Conservation (phyloP, 2,888 invertebrate genomes). For the Anarsia innoxiella region DNA sequence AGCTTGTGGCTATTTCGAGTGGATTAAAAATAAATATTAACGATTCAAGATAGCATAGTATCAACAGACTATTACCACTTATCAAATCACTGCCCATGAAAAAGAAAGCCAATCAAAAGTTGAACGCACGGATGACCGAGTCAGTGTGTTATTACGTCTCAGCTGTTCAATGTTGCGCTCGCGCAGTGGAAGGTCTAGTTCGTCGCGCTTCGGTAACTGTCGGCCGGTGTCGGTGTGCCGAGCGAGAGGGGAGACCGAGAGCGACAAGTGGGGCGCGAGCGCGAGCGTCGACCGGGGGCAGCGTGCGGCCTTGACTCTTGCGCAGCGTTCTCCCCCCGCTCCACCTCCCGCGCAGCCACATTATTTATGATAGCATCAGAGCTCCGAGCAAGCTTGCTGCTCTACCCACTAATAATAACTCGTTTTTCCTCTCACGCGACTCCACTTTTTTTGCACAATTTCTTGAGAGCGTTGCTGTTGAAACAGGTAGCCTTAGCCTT, state of each 20-base stretch:
- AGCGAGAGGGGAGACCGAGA: conserved; percentile 55
- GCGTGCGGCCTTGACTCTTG: conserved; percentile 84
- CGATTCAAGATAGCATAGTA: background rate
- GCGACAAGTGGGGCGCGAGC: conserved; percentile 63
- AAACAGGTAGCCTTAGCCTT: conserved; percentile 6
- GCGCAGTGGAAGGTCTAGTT: conserved; percentile 73
- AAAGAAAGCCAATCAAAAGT: conserved; percentile 74
- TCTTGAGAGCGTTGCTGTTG: conserved; percentile 17
- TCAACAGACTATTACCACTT: conserved; percentile 20
- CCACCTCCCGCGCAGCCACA: conserved; percentile 54
- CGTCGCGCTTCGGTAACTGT: conserved; percentile 50
- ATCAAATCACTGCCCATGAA: conserved; percentile 56
- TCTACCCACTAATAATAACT: conserved; percentile 70
- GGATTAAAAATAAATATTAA: background rate
- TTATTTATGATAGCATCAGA: conserved; percentile 74
- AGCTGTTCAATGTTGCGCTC: conserved; percentile 69
- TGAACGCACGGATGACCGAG: conserved; percentile 76
- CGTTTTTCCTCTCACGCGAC: conserved; percentile 72
- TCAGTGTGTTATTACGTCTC: conserved; percentile 74
- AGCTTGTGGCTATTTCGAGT: too few relatives aligned
- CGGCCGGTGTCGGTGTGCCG: conserved; percentile 45
- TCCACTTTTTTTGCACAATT: conserved; percentile 49
- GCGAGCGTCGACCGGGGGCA: conserved; percentile 82
- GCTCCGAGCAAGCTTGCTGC: conserved; percentile 67
- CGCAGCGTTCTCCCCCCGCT: conserved; percentile 29